A percentile compares a stretch with the other conserved stretches of the same genome.
Conservation (phyloP, 2,797 vertebrate species). For the Limnodromus scolopaceus region DNA sequence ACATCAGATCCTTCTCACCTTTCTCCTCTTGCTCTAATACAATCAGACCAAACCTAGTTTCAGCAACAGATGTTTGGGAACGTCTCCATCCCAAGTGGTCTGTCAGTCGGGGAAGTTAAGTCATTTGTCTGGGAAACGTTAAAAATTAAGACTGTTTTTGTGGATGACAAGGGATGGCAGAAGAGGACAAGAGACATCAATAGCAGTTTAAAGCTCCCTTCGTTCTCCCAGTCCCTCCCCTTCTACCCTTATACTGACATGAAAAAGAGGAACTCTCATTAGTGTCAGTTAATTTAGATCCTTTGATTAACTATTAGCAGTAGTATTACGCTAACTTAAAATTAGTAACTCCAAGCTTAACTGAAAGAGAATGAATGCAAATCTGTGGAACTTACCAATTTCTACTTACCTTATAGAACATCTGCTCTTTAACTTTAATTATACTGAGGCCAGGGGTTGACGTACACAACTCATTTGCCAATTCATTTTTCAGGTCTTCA, state of each 20-base stretch:
- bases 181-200: neutral
- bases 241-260: neutral
- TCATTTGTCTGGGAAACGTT: neutral
- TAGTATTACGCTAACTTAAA: neutral
- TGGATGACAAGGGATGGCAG: neutral
- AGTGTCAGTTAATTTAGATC: neutral
- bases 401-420: constrained; percentile 90
- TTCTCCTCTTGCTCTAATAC: neutral
- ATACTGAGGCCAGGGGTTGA: constrained; percentile 81
- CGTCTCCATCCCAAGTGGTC: neutral
- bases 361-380: neutral
- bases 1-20: neutral
- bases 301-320: neutral
- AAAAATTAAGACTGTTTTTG: neutral
- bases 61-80: neutral
- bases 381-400: neutral
- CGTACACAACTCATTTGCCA: constrained; percentile 78
- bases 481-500: constrained; percentile 78
- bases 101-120: neutral
- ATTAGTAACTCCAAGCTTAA: neutral
- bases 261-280: neutral
- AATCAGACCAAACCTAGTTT: neutral
- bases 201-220: neutral
- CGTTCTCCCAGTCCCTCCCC: neutral
- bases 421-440: constrained; percentile 73